Percentiles rank a stretch among this genome's conserved stretches.
phyloP scores from a whole-genome alignment of 2,888 invertebrate genomes.

The Monoplex corrugatus region DNA sequence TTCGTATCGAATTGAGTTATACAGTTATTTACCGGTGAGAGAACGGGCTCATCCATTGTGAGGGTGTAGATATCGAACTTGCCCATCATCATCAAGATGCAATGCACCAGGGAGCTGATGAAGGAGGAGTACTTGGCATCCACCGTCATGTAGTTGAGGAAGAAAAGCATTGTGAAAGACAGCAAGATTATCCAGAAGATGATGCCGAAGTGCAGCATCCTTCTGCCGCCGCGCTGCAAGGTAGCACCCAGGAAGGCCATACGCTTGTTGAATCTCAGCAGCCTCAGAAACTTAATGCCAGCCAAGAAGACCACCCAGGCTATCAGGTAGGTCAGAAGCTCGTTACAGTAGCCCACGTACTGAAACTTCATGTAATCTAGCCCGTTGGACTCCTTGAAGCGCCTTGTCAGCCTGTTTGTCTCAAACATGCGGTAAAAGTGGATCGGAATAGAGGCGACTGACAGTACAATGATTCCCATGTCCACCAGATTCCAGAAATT shows the following conservation, averaged over 20 bases:
- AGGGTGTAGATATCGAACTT: slow-evolving; percentile 80
- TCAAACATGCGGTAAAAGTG: slow-evolving; percentile 76
- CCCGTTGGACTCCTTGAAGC: slow-evolving; percentile 75
- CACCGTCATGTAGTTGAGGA: slow-evolving; percentile 75
- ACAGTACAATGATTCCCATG: slow-evolving; percentile 74
- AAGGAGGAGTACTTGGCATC: slow-evolving; percentile 59
- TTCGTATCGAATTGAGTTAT: too few species aligned
- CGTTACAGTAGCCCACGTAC: slow-evolving; percentile 82
- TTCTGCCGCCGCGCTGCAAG: slow-evolving; percentile 71
- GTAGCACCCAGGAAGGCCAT: slow-evolving; percentile 78
- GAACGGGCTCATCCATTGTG: slow-evolving; percentile 71
- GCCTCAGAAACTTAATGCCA: slow-evolving; percentile 83
- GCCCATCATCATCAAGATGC: slow-evolving; percentile 81
- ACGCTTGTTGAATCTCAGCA: slow-evolving; percentile 83
- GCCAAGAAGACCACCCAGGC: slow-evolving; percentile 83
- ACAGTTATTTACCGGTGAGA: slow-evolving; percentile 62
- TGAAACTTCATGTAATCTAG: slow-evolving; percentile 63
- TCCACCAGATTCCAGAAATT: slow-evolving; percentile 63
- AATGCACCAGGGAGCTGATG: slow-evolving; percentile 73
- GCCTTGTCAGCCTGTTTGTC: slow-evolving; percentile 78
- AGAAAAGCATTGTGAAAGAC: slow-evolving; percentile 80
- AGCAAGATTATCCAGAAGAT: slow-evolving; percentile 80
- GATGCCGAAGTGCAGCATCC: slow-evolving; percentile 78
- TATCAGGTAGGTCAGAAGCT: slow-evolving; percentile 82
- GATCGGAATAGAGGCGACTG: slow-evolving; percentile 75